Evolutionary conservation across 2,113 vertebrate genomes (phyloP), one percentile per base, ranked within the genome.

Genomic region (Galbula dea): DNA sequence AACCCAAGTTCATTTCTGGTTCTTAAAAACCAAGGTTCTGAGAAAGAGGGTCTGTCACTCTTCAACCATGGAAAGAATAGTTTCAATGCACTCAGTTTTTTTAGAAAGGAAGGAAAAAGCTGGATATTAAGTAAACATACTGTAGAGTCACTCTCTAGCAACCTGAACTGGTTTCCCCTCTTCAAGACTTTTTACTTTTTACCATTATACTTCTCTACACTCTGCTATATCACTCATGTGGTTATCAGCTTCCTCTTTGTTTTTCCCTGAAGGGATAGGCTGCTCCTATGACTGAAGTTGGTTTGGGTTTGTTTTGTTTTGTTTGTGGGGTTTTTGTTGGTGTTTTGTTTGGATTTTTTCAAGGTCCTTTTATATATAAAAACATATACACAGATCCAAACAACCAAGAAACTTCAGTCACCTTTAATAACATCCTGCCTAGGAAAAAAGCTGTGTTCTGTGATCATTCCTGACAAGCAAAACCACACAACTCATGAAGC

Each of bases 41-140:
- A 73, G 49, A 87, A 88, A 36, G 26, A 37, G 7, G 11, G 36
- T 21, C 13, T 52, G 13, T 61, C 39, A 43, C 15, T 10, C 22
- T 65, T 72, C 5, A 2, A 21, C 14, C 30, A 12, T 0, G 0
- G 19, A 48, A 3, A 68, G 4, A 52, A 48, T 0, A 12, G 24
- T 39, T 77, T 32, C 29, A 46, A 1, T 27, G 7, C 22, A 82
- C n/a, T n/a, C n/a, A n/a, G n/a, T n/a, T n/a, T 58, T 62, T 52
- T 19, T 23, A 27, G 5, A 16, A 6, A 45, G 21, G 4, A 67
- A 43, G 8, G 8, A 23, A 51, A 72, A 39, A 4, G 4, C 7
- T 49, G 4, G 3, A 16, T 4, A 2, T 58, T 73, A 59, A 43
- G 7, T 48, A 57, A 73, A 48, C 4, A 11, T 1, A 2, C 4